Evolutionary conservation across 2,888 invertebrate genomes (phyloP).

Genomic region (Ophioninae sp.): DNA sequence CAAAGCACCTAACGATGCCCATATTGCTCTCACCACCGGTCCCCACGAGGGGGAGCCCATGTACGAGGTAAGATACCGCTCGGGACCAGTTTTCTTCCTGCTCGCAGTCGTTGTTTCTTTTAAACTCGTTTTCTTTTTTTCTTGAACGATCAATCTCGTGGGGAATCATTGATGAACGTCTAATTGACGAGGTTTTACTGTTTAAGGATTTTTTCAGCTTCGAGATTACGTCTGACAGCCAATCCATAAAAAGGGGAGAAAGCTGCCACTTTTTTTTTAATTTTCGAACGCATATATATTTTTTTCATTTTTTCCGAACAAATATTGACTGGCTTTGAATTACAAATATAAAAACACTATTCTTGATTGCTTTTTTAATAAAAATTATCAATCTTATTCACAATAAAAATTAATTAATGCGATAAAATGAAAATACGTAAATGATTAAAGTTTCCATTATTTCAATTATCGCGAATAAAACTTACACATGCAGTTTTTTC

Average conservation of each 20-base stretch:
- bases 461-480: too few relatives aligned
- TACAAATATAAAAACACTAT: background rate
- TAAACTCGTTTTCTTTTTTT: background rate
- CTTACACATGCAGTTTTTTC: too few relatives aligned
- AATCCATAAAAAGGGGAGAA: background rate
- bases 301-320: background rate
- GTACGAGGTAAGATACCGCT: conserved; percentile 85
- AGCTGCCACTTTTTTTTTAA: background rate
- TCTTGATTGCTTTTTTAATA: too few relatives aligned
- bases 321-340: background rate
- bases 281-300: background rate
- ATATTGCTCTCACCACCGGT: conserved; percentile 89
- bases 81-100: background rate
- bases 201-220: background rate
- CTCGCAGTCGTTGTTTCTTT: too few relatives aligned
- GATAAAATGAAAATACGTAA: too few relatives aligned
- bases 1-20: conserved; percentile 91
- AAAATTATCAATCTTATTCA: too few relatives aligned
- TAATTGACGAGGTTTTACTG: background rate
- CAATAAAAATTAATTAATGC: too few relatives aligned
- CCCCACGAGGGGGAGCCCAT: conserved; percentile 89
- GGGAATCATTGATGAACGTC: background rate
- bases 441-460: too few relatives aligned
- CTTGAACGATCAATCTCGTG: background rate
- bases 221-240: background rate